Evolutionary conservation across 2,888 invertebrate species (phyloP), one percentile per base, ranked within the genome.

Genomic region (Cremastinae sp.): DNA sequence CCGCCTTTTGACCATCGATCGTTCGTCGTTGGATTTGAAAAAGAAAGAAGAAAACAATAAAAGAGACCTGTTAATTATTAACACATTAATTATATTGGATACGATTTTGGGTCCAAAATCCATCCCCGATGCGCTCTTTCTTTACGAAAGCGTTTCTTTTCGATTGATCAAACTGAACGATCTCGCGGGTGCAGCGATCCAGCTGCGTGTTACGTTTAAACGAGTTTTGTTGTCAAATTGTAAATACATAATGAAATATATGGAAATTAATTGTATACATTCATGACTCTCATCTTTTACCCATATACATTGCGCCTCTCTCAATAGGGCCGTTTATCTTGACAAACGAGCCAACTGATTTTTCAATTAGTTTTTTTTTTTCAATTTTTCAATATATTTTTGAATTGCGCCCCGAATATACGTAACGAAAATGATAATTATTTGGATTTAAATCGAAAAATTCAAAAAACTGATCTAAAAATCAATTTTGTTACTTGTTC

Each of bases 231-330:
- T 87, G 84, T 86, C 81, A 86, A 85, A 86, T 84, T 87, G 87
- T 87, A 87, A 87, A 87, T 87, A 87, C 84, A 87, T 87, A 84
- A 87, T 79, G 84, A 86, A 87, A 85, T 85, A 87, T 84, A 86
- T 87, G 86, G 84, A 86, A 84, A 80, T 28, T 78, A 79, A 80
- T 80, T 76, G 81, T 81, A 81, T 38, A 9, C 10, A 1, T 8
- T 14, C 12, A 8, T 1, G 34, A 7, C 2, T 43, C 56, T 34
- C n/a, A n/a, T n/a, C n/a, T n/a, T n/a, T n/a, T n/a, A n/a, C n/a
- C n/a, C n/a, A n/a, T n/a, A n/a, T n/a, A n/a, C n/a, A n/a, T n/a
- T n/a, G n/a, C n/a, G n/a, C n/a, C n/a, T n/a, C n/a, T n/a, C n/a
- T n/a, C n/a, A n/a, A n/a, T n/a, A n/a, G n/a, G n/a, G n/a, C n/a